Evolutionary conservation across 2,113 vertebrate species (phyloP), one percentile per base, ranked within the genome.

Genomic region (Pterophyllum scalare): DNA sequence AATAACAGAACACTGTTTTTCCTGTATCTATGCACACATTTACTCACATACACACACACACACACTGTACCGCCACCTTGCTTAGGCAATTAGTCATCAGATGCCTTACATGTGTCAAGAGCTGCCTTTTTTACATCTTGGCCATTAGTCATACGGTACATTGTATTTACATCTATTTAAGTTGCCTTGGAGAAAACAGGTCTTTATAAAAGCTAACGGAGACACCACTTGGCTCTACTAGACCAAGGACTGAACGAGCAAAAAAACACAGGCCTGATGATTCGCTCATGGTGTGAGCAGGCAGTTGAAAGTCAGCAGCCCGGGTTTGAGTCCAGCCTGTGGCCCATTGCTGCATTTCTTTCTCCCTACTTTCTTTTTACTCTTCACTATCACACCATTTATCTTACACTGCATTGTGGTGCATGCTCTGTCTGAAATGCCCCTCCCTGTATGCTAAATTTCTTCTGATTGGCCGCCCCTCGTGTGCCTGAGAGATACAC

Each of bases 1-100:
- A 54, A 54, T 72, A 72, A 72, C 67, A 72, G 67, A 72, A 72
- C 67, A 54, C 17, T 72, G 28, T 54, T 72, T 26, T 72, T 72
- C 28, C 26, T 52, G 67, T n/a, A 72, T 54, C 26, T 6, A 72
- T 3, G 46, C 67, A 54, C 67, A n/a, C n/a, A n/a, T n/a, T n/a
- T n/a, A n/a, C n/a, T n/a, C 64, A 70, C 2, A 70, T 15, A 17
- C 46, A 49, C 15, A 49, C 46, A 52, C 52, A 8, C 52, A 56
- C 67, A 13, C 13, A 46, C 46, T 6, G 24, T 8, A 52, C 15
- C 31, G 3, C 54, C 4, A 22, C 24, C 26, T 52, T 72, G 31
- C 26, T 19, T 14, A 31, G 11, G 46, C 26, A 72, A 70, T 3
- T 43, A 72, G 43, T 72, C 65, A 72, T 72, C 43, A 52, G 15